Evolutionary conservation across 1,140 invertebrate species (phyloP).

Genomic region (Portunus trituberculatus): DNA sequence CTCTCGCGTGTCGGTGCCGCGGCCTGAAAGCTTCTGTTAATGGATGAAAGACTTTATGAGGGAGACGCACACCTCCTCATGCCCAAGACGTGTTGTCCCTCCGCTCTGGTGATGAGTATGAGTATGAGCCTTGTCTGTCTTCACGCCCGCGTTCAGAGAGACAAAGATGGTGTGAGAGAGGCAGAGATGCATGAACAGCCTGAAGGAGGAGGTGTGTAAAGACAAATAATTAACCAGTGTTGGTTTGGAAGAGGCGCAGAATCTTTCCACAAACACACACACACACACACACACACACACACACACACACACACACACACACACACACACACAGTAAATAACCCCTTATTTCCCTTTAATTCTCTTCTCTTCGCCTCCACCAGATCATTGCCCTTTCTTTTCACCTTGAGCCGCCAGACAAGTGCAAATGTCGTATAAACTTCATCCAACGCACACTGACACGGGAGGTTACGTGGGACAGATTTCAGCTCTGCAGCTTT

Average conservation of each 20-base stretch:
- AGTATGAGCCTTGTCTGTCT: background rate
- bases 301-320: no score
- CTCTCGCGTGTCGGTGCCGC: background rate
- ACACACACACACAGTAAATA: no score
- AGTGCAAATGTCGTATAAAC: background rate
- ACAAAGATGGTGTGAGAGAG: no score
- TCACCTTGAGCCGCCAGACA: background rate
- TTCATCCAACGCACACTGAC: background rate
- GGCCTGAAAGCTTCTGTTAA: background rate
- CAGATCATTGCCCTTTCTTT: background rate
- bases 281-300: no score
- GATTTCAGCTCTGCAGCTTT: no score
- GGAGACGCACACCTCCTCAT: background rate
- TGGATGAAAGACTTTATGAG: constrained; percentile 13
- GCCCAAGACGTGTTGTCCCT: background rate
- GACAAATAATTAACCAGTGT: no score
- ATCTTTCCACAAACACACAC: no score
- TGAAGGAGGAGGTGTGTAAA: no score
- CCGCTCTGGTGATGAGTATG: background rate
- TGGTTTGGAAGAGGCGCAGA: no score
- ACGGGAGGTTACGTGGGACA: background rate
- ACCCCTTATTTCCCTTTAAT: background rate
- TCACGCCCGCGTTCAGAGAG: background rate
- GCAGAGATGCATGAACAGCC: no score
- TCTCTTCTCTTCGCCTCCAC: background rate